These are phyloP conservation scores for Amorpha juglandis DNA, from an alignment of 2,888 invertebrate genomes.

Conservation along the genomic window DNA sequence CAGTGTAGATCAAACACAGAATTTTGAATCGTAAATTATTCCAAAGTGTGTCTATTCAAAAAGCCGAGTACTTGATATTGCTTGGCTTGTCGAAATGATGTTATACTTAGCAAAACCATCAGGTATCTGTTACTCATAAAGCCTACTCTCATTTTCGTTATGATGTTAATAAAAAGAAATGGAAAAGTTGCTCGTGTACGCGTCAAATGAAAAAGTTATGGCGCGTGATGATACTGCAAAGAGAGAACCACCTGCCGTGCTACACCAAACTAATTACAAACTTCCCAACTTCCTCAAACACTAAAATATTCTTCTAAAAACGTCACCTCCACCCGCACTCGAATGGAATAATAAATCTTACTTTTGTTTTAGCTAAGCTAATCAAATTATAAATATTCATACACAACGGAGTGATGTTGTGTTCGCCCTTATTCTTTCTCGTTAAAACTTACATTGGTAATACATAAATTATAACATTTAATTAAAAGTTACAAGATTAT, in stretches of 20 bases:
- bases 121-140: slow-evolving; percentile 77
- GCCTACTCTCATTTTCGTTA: slow-evolving; percentile 81
- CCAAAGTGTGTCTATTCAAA: slow-evolving; percentile 18
- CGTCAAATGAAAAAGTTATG: slow-evolving; percentile 84
- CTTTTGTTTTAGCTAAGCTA: slow-evolving; percentile 46
- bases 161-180: slow-evolving; percentile 83
- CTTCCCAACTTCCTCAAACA: slow-evolving; percentile 78
- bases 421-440: slow-evolving; percentile 9
- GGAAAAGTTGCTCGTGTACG: slow-evolving; percentile 78
- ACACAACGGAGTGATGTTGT: slow-evolving; percentile 10
- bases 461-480: slow-evolving; percentile 18
- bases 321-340: slow-evolving; percentile 71
- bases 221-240: slow-evolving; percentile 82
- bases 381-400: slow-evolving; percentile 21
- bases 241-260: slow-evolving; percentile 72
- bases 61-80: slow-evolving; percentile 10
- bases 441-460: slow-evolving; percentile 23
- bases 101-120: slow-evolving; percentile 65
- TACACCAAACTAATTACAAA: slow-evolving; percentile 80
- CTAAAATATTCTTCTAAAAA: slow-evolving; percentile 83
- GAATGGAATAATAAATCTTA: slow-evolving; percentile 68
- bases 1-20: slow-evolving; percentile 1
- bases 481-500: slow-evolving; percentile 18
- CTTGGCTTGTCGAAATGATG: slow-evolving; percentile 36
- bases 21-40: background rate